A percentile compares a stretch with the other conserved stretches of the same genome.
Conservation (phyloP, 1,140 invertebrate genomes). For the Teleopsis dalmanni region DNA sequence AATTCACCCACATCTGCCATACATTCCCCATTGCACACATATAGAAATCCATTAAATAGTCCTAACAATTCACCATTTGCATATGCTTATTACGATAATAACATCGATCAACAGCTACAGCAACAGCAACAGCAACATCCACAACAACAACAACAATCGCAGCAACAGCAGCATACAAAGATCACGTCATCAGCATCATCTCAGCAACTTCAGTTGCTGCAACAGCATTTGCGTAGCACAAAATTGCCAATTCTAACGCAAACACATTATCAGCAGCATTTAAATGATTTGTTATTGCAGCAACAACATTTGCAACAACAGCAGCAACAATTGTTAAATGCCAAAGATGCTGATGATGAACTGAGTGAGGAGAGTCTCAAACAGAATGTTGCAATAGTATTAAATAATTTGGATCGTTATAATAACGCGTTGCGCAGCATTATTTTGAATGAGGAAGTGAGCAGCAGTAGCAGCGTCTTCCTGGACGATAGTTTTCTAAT, state of each 20-base stretch:
- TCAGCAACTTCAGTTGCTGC: slow-evolving; percentile 10
- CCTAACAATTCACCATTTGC: slow-evolving; percentile 31
- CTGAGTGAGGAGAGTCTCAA: slow-evolving; percentile 42
- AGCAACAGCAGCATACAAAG: neutral
- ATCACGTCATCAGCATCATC: neutral
- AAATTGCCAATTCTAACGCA: slow-evolving; percentile 14
- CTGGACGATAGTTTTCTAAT: slow-evolving; percentile 13
- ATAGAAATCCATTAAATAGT: slow-evolving; percentile 35
- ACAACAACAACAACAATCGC: slow-evolving; percentile 6
- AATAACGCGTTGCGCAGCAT: slow-evolving; percentile 41
- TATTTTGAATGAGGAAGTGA: slow-evolving; percentile 42
- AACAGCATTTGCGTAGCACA: slow-evolving; percentile 7
- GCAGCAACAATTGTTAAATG: slow-evolving; percentile 24
- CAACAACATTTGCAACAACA: slow-evolving; percentile 39
- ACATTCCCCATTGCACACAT: slow-evolving; percentile 27
- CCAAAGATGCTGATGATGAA: slow-evolving; percentile 23
- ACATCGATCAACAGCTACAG: neutral
- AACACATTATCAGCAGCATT: slow-evolving; percentile 32
- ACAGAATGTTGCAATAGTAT: slow-evolving; percentile 42
- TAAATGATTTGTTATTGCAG: slow-evolving; percentile 39
- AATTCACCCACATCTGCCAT: slow-evolving; percentile 21
- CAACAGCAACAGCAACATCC: neutral
- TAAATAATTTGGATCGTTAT: slow-evolving; percentile 41
- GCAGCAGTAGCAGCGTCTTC: slow-evolving; percentile 19
- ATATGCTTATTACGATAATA: slow-evolving; percentile 12